Conservation (phyloP, 2,797 vertebrate genomes). For the Lindbergichthys nudifrons region DNA sequence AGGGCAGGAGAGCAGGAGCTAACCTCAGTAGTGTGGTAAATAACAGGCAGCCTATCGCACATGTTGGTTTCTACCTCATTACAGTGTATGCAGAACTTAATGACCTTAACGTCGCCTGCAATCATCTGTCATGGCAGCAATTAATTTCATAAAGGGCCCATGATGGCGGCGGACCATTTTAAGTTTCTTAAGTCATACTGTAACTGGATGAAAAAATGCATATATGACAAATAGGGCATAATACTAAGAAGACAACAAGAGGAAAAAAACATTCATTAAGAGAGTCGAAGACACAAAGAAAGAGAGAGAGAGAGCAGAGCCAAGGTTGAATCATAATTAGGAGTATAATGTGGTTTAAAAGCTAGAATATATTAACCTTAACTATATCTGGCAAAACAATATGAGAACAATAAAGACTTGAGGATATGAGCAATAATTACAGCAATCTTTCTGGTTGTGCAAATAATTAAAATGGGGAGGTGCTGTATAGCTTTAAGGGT, state of each 20-base stretch:
- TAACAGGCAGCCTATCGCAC: conserved; percentile 86
- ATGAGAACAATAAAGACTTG: conserved; percentile 47
- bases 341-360: conserved; percentile 68
- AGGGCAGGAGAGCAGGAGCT: conserved; percentile 74
- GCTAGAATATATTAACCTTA: conserved; percentile 64
- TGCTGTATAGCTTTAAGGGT: background rate
- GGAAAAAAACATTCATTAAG: conserved; percentile 77
- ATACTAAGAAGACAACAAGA: conserved; percentile 73
- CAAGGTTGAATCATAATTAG: conserved; percentile 82
- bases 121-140: conserved; percentile 84
- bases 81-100: conserved; percentile 85
- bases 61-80: conserved; percentile 83
- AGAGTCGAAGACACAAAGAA: conserved; percentile 52
- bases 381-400: conserved; percentile 58
- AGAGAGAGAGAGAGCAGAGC: conserved; percentile 49
- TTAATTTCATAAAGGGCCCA: conserved; percentile 80
- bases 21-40: conserved; percentile 85
- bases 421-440: conserved; percentile 45
- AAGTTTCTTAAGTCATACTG: conserved; percentile 77
- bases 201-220: conserved; percentile 61
- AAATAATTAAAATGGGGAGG: conserved; percentile 30
- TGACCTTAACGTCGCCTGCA: conserved; percentile 83
- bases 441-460: conserved; percentile 15
- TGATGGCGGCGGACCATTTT: conserved; percentile 78
- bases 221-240: conserved; percentile 72